Conservation (phyloP, 2,113 vertebrate species). For the Daphoenositta chrysoptera region DNA sequence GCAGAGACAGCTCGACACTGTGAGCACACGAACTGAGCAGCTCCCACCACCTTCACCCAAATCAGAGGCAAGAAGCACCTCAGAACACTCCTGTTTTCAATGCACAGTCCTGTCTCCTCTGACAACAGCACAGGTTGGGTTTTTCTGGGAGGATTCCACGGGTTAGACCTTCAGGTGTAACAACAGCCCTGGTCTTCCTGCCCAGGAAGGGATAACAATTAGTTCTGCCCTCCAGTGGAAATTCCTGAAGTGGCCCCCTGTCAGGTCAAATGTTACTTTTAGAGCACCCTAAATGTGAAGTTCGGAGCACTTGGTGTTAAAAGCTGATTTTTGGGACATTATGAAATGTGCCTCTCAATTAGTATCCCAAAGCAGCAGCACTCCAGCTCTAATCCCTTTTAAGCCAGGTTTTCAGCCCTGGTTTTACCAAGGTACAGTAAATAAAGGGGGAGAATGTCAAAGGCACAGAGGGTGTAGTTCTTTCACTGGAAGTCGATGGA, state of each 20-base stretch:
- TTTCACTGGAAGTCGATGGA: background rate
- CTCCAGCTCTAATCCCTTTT: background rate
- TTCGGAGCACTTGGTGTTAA: background rate
- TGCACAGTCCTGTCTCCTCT: background rate
- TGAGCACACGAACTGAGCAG: slow-evolving; percentile 4
- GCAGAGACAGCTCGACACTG: slow-evolving; percentile 11
- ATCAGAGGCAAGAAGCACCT: background rate
- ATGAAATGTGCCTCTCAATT: background rate
- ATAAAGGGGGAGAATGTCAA: background rate
- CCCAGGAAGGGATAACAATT: background rate
- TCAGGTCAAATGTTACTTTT: background rate
- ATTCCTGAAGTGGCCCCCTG: background rate
- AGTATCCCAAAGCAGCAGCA: background rate
- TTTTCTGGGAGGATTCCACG: background rate
- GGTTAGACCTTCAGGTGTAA: background rate
- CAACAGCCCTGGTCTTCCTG: background rate
- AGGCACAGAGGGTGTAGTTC: background rate
- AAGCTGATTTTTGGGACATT: background rate
- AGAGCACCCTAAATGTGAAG: background rate
- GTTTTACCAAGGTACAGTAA: background rate
- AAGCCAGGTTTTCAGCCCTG: background rate
- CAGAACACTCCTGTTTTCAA: background rate
- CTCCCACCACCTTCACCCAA: background rate
- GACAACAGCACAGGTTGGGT: background rate
- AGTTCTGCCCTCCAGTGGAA: background rate